phyloP scores from a whole-genome alignment of 30 jellyfish, hydroid and myxozoan species.

The Pelagia noctiluca region DNA sequence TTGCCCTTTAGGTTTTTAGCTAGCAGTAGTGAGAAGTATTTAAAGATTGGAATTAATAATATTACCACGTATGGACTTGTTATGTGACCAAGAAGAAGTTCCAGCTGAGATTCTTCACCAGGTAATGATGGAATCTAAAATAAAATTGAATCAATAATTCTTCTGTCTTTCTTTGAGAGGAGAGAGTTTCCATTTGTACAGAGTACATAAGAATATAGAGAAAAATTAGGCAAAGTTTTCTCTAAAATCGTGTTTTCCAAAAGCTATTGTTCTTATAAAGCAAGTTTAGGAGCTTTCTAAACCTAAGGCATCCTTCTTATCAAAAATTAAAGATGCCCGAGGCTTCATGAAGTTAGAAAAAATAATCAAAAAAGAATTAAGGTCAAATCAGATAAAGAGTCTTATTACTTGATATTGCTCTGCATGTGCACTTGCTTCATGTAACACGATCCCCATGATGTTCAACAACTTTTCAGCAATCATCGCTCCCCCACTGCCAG shows the following conservation, averaged over 20 bases:
- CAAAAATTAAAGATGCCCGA: too few relatives aligned
- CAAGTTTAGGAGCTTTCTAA: too few relatives aligned
- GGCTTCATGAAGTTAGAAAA: neutral
- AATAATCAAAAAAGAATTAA: neutral
- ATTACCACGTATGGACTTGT: slow-evolving; percentile 98
- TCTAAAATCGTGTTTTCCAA: too few relatives aligned
- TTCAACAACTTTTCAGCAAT: slow-evolving; percentile 89
- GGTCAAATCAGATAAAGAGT: neutral
- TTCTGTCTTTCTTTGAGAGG: neutral
- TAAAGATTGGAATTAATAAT: neutral
- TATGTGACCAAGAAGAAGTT: slow-evolving; percentile 87
- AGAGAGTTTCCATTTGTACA: neutral
- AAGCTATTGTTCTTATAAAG: too few relatives aligned
- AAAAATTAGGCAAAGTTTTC: too few relatives aligned
- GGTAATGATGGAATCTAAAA: slow-evolving; percentile 87
- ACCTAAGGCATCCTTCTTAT: too few relatives aligned
- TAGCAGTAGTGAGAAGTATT: neutral
- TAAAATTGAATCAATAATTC: neutral
- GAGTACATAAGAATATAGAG: too few relatives aligned
- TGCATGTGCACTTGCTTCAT: slow-evolving; percentile 89
- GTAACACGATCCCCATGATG: slow-evolving; percentile 87
- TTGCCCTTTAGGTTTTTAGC: neutral
- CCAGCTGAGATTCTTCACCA: slow-evolving; percentile 96
- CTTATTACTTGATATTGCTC: slow-evolving; percentile 73
- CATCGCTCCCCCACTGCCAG: slow-evolving; percentile 93